phyloP scores from a whole-genome alignment of 1,140 invertebrate species.

The Magallana gigas region DNA sequence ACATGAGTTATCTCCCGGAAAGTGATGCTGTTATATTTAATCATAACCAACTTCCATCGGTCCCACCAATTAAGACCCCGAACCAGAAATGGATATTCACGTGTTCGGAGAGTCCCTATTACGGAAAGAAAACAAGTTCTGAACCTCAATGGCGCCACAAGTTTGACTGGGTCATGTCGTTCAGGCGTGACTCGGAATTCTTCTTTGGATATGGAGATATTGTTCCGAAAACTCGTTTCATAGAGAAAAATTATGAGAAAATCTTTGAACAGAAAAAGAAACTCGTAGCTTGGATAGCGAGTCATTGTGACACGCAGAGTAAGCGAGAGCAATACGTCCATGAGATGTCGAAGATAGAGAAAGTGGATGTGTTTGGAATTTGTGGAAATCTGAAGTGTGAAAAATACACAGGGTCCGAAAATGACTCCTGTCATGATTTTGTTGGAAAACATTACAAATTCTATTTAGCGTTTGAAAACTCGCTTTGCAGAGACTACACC shows the following conservation, averaged over 20 bases:
- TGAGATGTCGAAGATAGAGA: constrained; percentile 81
- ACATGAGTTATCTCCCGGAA: not conserved
- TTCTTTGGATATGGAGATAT: constrained; percentile 55
- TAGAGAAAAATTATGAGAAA: not conserved
- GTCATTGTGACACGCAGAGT: constrained; percentile 82
- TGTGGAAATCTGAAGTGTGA: constrained; percentile 78
- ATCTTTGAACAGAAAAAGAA: constrained; percentile 58
- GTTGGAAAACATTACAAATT: constrained; percentile 71
- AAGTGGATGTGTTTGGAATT: constrained; percentile 84
- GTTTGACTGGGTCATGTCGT: constrained; percentile 90
- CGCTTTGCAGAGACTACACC: constrained; percentile 97
- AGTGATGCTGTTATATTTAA: constrained; percentile 31
- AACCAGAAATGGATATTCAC: constrained; percentile 29
- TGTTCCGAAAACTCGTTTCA: not conserved
- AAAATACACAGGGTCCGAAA: constrained; percentile 43
- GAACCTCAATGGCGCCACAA: not conserved
- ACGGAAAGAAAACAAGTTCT: not conserved
- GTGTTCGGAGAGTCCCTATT: constrained; percentile 21
- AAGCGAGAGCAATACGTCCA: constrained; percentile 81
- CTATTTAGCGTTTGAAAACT: constrained; percentile 85
- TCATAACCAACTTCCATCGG: not conserved
- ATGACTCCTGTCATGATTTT: constrained; percentile 53
- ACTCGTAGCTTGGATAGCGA: constrained; percentile 84
- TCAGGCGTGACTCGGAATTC: constrained; percentile 83
- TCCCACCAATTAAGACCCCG: not conserved